Evolutionary conservation across 2,797 vertebrate species (phyloP), one percentile per base, ranked within the genome.

Genomic region (Gallinago solitaria): DNA sequence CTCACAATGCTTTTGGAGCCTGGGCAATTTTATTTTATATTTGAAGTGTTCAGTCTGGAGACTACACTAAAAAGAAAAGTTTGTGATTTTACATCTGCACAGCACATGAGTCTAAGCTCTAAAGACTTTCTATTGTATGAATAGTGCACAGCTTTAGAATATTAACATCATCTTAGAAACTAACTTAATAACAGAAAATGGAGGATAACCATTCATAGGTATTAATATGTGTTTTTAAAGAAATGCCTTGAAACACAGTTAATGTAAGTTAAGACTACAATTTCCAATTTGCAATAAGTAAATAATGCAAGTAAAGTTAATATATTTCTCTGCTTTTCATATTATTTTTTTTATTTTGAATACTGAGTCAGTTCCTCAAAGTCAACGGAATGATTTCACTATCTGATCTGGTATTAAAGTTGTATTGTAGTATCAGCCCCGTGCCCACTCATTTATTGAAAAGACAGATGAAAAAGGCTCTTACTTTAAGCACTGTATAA

Each of bases 201-300:
- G 14, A 90, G 16, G 24, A 43, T 25, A 82, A 68, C 6, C 2
- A 47, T 71, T 75, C 39, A 45, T 30, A 79, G 13, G 5, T 59
- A 51, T 43, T 87, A 60, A 78, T 21, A 54, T 0, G 0, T 4
- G 8, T 64, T 45, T 18, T 2, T 1, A 16, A 60, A 60, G 1
- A 28, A 76, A 19, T 4, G 3, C 3, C 27, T 80, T 76, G 27
- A 85, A 80, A 74, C 2, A 24, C 18, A 7, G 17, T 32, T 57
- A 68, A 75, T 23, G 9, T 20, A 61, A 83, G 8, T 37, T 67
- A 67, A 71, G 93, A n/a, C 9, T 14, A 16, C 5, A 19, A 41
- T 61, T 83, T 89, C 30, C 16, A 56, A 11, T 84, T 79, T 84
- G 15, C 33, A 87, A 4, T 48, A 74, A 54, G 51, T 47, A 94